phyloP scores from a whole-genome alignment of 2,888 invertebrate species.

The Tachina grossa region DNA sequence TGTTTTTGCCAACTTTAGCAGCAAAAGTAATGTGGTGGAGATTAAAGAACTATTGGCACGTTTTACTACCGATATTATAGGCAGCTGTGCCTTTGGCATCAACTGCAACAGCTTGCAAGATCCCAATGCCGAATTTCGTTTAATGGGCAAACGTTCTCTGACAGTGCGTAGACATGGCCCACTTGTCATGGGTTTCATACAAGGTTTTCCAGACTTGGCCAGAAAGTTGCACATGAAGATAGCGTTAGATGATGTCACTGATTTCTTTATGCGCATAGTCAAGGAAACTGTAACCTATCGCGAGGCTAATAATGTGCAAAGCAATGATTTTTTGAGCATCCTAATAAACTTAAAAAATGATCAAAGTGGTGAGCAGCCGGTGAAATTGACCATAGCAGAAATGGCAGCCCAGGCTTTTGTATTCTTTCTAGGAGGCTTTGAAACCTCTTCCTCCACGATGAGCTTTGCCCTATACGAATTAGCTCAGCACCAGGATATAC shows the following conservation, averaged over 20 bases:
- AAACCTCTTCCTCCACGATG: constrained; percentile 86
- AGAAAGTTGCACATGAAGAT: constrained; percentile 73
- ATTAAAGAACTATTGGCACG: constrained; percentile 68
- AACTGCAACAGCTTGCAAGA: constrained; percentile 82
- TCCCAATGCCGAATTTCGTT: constrained; percentile 80
- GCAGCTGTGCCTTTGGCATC: constrained; percentile 83
- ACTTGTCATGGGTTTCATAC: constrained; percentile 58
- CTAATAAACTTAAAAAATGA: constrained; percentile 83
- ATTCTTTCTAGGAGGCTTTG: constrained; percentile 84
- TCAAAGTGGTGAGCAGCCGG: constrained; percentile 73
- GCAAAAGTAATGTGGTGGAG: constrained; percentile 59
- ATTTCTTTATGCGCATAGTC: constrained; percentile 82
- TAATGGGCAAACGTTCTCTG: constrained; percentile 75
- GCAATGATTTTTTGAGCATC: constrained; percentile 85
- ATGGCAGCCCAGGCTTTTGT: constrained; percentile 79
- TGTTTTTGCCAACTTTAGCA: constrained; percentile 37
- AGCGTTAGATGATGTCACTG: constrained; percentile 73
- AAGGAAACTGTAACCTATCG: constrained; percentile 74
- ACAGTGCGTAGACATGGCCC: constrained; percentile 71
- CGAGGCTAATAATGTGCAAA: constrained; percentile 79
- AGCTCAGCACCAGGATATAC: constrained; percentile 80
- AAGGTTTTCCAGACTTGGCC: constrained; percentile 74
- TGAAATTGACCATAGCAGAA: constrained; percentile 76
- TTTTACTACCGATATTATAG: constrained; percentile 82
- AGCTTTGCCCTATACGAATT: constrained; percentile 82